Percentiles rank a stretch among this genome's conserved stretches.
Evolutionary conservation across 2,888 invertebrate species (phyloP).

Genomic region (Portevinia maculata): DNA sequence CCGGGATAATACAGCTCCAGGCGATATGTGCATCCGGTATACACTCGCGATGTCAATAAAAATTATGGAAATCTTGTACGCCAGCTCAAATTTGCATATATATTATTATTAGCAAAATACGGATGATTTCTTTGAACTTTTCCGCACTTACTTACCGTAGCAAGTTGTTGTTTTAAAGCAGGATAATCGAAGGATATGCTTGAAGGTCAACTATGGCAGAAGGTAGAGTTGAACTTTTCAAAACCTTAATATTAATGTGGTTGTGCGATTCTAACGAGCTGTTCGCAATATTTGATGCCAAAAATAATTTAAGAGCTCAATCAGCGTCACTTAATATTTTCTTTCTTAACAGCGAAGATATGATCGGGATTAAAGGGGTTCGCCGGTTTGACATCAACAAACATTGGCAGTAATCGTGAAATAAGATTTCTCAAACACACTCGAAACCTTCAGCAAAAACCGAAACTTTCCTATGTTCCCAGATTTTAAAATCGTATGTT

Average conservation of each 20-base stretch:
- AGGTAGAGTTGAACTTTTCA: background rate
- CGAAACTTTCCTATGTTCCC: no score
- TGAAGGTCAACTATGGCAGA: slow-evolving; percentile 10
- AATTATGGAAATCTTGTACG: slow-evolving; percentile 65
- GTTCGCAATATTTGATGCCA: no score
- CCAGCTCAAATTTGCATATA: slow-evolving; percentile 67
- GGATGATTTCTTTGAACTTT: slow-evolving; percentile 67
- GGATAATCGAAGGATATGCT: background rate
- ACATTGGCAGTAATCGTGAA: no score
- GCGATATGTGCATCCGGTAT: slow-evolving; percentile 37
- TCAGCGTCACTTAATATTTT: no score
- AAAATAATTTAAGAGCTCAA: no score
- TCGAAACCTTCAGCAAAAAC: no score
- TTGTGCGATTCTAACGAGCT: no score
- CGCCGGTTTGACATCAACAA: no score
- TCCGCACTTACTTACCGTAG: background rate
- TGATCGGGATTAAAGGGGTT: no score
- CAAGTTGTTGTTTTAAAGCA: slow-evolving; percentile 4
- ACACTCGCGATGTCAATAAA: slow-evolving; percentile 54
- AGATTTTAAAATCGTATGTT: no score
- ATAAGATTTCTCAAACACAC: no score
- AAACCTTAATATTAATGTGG: background rate
- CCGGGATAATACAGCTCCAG: slow-evolving; percentile 52
- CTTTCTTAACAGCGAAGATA: no score
- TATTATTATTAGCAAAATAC: slow-evolving; percentile 68